phyloP scores from a whole-genome alignment of 1,140 invertebrate genomes.

The Drosophila takahashii region DNA sequence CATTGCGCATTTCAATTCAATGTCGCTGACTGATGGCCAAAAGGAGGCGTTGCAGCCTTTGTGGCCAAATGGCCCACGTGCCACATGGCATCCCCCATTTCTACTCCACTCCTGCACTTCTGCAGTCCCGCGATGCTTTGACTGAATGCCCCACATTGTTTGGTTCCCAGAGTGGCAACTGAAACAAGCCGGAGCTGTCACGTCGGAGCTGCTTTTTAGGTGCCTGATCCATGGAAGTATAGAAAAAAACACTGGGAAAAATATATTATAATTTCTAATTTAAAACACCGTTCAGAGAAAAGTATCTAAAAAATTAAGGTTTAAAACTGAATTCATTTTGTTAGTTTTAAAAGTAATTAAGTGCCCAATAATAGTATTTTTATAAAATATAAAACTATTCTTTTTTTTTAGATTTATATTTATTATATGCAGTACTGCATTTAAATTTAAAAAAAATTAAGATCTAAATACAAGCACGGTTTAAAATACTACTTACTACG shows the following conservation, averaged over 20 bases:
- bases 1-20: constrained; percentile 67
- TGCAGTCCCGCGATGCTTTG: constrained; percentile 16
- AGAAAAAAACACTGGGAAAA: neutral
- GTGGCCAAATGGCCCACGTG: constrained; percentile 45
- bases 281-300: neutral
- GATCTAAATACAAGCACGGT: too few species aligned
- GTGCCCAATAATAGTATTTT: too few species aligned
- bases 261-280: neutral
- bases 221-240: neutral
- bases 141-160: constrained; percentile 42
- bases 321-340: too few species aligned
- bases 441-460: too few species aligned
- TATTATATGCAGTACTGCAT: too few species aligned
- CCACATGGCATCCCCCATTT: constrained; percentile 4
- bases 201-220: constrained; percentile 16
- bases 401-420: too few species aligned
- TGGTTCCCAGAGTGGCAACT: constrained; percentile 25
- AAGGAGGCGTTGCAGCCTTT: constrained; percentile 35
- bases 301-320: too few species aligned
- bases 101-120: neutral
- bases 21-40: constrained; percentile 55
- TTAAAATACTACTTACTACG: too few species aligned
- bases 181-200: constrained; percentile 28
- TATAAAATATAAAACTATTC: too few species aligned
- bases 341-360: too few species aligned